phyloP scores from a whole-genome alignment of 2,113 vertebrate genomes.

The Bujurquina vittata region DNA sequence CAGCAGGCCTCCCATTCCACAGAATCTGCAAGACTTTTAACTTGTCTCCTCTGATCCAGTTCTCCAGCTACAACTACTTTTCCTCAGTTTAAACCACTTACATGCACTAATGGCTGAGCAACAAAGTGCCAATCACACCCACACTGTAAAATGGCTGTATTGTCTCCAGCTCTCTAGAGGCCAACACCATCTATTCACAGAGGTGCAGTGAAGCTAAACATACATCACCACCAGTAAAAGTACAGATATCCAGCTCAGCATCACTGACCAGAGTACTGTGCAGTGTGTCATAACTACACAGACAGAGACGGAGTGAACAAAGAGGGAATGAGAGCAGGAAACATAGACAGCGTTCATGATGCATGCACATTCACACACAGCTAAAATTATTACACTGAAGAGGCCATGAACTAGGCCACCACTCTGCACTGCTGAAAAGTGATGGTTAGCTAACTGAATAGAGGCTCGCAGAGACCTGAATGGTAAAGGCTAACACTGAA shows the following conservation, averaged over 20 bases:
- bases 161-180: not conserved
- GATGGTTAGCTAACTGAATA: slow-evolving; percentile 32
- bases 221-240: not conserved
- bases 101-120: slow-evolving; percentile 22
- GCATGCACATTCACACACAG: slow-evolving; percentile 23
- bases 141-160: slow-evolving; percentile 21
- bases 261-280: not conserved
- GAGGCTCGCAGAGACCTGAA: slow-evolving; percentile 18
- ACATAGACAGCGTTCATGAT: slow-evolving; percentile 19
- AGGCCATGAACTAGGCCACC: slow-evolving; percentile 67
- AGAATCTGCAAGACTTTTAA: not conserved
- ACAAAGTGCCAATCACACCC: slow-evolving; percentile 20
- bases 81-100: slow-evolving; percentile 1
- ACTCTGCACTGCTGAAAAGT: slow-evolving; percentile 39
- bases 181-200: slow-evolving; percentile 3
- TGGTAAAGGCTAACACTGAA: not conserved
- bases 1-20: not conserved
- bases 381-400: slow-evolving; percentile 67
- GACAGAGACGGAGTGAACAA: slow-evolving; percentile 15
- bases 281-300: slow-evolving; percentile 15
- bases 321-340: slow-evolving; percentile 12
- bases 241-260: not conserved
- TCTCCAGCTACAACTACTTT: not conserved
- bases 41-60: not conserved
- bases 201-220: not conserved